These are phyloP conservation scores for Tetragonula clypearis DNA, from an alignment of 1,140 invertebrate genomes.

Conservation along the genomic window DNA sequence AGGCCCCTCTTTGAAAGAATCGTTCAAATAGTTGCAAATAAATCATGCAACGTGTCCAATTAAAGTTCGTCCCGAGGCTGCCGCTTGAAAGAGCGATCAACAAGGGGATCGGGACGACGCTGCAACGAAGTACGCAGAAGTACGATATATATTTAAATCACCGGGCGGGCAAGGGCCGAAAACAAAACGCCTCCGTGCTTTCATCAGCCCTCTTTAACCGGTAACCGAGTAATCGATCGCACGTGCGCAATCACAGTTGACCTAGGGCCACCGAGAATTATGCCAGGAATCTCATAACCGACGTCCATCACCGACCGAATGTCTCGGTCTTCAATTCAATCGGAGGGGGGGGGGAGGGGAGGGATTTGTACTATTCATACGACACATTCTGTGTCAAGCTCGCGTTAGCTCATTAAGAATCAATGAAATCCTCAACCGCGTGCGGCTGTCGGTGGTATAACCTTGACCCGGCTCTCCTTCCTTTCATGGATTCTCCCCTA, in stretches of 20 bases:
- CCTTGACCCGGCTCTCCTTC: conserved; percentile 34
- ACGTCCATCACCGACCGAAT: conserved; percentile 43
- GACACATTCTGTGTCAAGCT: conserved; percentile 58
- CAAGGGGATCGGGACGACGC: too few species aligned
- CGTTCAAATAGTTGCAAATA: neutral
- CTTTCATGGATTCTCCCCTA: conserved; percentile 12
- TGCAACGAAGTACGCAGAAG: too few species aligned
- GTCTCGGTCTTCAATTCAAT: conserved; percentile 52
- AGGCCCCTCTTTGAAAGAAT: neutral
- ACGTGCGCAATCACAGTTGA: conserved; percentile 57
- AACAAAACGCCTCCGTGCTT: neutral
- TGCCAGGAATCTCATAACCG: conserved; percentile 60
- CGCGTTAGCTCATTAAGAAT: conserved; percentile 64
- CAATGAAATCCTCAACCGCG: conserved; percentile 58
- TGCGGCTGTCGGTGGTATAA: conserved; percentile 9
- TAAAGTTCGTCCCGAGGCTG: too few species aligned
- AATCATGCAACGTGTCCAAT: too few species aligned
- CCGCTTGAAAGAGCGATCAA: neutral
- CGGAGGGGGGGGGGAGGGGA: neutral
- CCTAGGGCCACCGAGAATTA: conserved; percentile 46
- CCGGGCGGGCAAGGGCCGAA: neutral
- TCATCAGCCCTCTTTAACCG: neutral
- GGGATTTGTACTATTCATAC: conserved; percentile 49
- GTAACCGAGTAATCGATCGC: conserved; percentile 55
- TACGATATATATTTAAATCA: neutral